Evolutionary conservation across 2,888 invertebrate species (phyloP).

Genomic region (Minunthozetes semirufus): DNA sequence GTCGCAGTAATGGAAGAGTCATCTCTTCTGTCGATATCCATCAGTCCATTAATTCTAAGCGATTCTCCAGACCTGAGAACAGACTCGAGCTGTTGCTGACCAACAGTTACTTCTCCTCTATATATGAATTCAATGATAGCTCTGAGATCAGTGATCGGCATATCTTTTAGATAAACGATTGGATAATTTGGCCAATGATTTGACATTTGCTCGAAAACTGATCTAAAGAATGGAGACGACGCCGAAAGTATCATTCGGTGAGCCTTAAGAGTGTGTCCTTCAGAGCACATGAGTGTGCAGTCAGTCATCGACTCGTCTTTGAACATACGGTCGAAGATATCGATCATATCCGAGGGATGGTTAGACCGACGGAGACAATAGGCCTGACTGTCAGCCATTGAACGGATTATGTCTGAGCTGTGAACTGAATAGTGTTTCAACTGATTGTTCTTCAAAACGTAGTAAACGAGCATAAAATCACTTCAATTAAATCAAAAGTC

Average conservation of each 20-base stretch:
- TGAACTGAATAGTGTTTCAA: background rate
- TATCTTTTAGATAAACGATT: slow-evolving; percentile 36
- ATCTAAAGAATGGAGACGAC: slow-evolving; percentile 29
- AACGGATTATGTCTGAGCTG: background rate
- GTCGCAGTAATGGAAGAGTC: background rate
- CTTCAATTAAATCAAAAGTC: background rate
- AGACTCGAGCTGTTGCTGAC: slow-evolving; percentile 27
- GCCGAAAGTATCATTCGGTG: slow-evolving; percentile 34
- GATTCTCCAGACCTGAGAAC: slow-evolving; percentile 33
- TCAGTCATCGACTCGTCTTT: slow-evolving; percentile 35
- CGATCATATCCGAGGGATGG: slow-evolving; percentile 21
- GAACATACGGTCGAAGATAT: slow-evolving; percentile 30
- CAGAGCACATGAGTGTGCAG: slow-evolving; percentile 34
- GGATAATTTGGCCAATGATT: slow-evolving; percentile 30
- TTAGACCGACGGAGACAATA: slow-evolving; percentile 23
- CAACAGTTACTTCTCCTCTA: slow-evolving; percentile 34
- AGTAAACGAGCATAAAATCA: slow-evolving; percentile 22
- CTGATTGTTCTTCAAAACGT: slow-evolving; percentile 1
- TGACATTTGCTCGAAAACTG: slow-evolving; percentile 28
- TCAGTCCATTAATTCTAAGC: slow-evolving; percentile 33
- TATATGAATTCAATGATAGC: slow-evolving; percentile 36
- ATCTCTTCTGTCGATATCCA: slow-evolving; percentile 15
- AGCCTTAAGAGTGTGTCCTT: slow-evolving; percentile 32
- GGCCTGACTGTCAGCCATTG: slow-evolving; percentile 23
- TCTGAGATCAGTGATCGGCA: slow-evolving; percentile 34